Conservation (phyloP, 2,888 invertebrate genomes). For the Lasioglossum marginatum region DNA sequence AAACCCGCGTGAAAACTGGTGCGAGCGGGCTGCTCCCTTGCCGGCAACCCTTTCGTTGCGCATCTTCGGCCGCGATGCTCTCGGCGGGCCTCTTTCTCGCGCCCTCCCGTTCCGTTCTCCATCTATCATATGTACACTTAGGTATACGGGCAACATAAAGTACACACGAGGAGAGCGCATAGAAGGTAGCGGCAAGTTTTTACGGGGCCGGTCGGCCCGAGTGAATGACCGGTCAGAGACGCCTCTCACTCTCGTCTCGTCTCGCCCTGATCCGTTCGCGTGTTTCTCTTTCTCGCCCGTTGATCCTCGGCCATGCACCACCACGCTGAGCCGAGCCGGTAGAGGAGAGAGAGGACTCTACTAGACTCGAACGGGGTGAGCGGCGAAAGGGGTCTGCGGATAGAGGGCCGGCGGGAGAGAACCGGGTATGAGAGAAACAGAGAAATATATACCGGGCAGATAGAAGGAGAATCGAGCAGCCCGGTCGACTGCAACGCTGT, state of each 20-base stretch:
- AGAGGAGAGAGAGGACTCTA: conserved; percentile 24
- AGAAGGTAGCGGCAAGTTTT: conserved; percentile 74
- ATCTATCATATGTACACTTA: conserved; percentile 22
- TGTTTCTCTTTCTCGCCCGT: conserved; percentile 7
- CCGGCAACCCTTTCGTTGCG: not conserved
- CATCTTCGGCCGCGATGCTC: not conserved
- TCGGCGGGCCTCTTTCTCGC: conserved; percentile 9
- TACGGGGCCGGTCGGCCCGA: conserved; percentile 67
- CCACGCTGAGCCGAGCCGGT: conserved; percentile 6
- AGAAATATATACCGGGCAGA: conserved; percentile 49
- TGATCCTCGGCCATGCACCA: conserved; percentile 25
- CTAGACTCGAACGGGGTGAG: conserved; percentile 4
- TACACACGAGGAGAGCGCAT: conserved; percentile 65
- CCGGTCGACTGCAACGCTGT: conserved; percentile 40
- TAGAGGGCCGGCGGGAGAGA: not conserved
- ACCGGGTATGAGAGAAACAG: conserved; percentile 29
- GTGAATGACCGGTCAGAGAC: conserved; percentile 76
- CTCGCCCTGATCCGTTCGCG: conserved; percentile 4
- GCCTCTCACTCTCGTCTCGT: conserved; percentile 72
- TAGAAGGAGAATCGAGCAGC: conserved; percentile 60
- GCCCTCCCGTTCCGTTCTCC: conserved; percentile 29
- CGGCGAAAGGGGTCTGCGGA: conserved; percentile 37
- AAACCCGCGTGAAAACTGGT: conserved; percentile 49
- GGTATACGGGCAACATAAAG: conserved; percentile 57
- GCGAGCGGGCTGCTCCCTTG: conserved; percentile 14